phyloP scores from a whole-genome alignment of 1,140 invertebrate species.

The Eupeodes corollae region DNA sequence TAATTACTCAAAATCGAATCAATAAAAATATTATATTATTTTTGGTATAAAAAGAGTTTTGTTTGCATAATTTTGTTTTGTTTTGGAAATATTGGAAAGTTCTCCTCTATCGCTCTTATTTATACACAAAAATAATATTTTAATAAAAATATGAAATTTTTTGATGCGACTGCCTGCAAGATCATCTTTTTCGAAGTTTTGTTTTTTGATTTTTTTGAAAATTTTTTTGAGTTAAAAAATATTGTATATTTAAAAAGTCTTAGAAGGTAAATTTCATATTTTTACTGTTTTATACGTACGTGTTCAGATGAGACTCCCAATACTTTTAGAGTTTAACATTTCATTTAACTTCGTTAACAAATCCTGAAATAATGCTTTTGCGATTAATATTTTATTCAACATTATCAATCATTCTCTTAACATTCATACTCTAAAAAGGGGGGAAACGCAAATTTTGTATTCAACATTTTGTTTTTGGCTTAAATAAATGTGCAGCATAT shows the following conservation, averaged over 20 bases:
- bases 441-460: too few species aligned
- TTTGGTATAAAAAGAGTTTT: too few species aligned
- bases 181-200: too few species aligned
- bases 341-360: not conserved
- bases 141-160: not conserved
- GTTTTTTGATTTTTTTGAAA: not conserved
- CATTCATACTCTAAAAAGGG: constrained; percentile 1
- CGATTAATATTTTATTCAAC: constrained; percentile 8
- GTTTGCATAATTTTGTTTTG: too few species aligned
- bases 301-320: not conserved
- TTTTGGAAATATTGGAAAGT: too few species aligned
- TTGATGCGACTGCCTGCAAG: not conserved
- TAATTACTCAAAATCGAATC: too few species aligned
- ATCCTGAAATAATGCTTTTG: constrained; percentile 10
- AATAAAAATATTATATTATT: too few species aligned
- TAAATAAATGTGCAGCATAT: too few species aligned
- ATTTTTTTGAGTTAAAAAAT: not conserved
- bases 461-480: too few species aligned
- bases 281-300: constrained; percentile 3
- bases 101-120: not conserved
- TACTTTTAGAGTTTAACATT: not conserved
- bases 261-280: constrained; percentile 3
- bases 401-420: constrained; percentile 4
- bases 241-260: not conserved
- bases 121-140: not conserved